These are phyloP conservation scores for Grapholita molesta DNA, from an alignment of 1,140 invertebrate genomes.

Conservation along the genomic window DNA sequence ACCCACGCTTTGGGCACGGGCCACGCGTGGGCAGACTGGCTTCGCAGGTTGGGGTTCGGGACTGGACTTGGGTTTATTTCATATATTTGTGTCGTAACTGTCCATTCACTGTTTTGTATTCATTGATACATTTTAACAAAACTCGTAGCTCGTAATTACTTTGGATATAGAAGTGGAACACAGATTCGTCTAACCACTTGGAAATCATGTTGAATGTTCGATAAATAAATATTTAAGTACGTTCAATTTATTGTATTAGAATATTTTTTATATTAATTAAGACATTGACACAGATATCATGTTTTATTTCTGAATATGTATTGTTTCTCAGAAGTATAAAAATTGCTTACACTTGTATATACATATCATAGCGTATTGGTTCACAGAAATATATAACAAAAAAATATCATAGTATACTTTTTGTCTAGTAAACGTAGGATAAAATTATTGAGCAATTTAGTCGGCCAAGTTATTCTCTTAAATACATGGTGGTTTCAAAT, in stretches of 20 bases:
- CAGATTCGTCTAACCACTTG: background rate
- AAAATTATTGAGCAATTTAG: too few relatives aligned
- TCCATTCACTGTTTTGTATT: conserved; percentile 7
- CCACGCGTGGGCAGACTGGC: conserved; percentile 1
- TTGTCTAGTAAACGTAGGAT: too few relatives aligned
- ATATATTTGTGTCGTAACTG: conserved; percentile 5
- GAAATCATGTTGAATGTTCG: background rate
- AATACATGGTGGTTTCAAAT: background rate
- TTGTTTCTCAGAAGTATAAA: too few relatives aligned
- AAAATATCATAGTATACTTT: too few relatives aligned
- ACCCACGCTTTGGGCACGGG: background rate
- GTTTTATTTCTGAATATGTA: too few relatives aligned
- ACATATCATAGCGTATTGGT: too few relatives aligned
- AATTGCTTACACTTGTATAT: too few relatives aligned
- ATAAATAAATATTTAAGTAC: background rate
- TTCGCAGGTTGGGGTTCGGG: conserved; percentile 1
- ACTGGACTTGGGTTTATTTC: background rate
- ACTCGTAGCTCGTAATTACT: background rate
- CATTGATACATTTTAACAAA: background rate
- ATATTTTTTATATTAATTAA: too few relatives aligned
- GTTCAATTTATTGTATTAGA: too few relatives aligned
- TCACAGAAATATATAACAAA: too few relatives aligned
- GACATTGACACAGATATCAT: too few relatives aligned
- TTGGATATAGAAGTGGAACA: background rate
- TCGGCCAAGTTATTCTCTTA: background rate